phyloP scores from a whole-genome alignment of 2,113 vertebrate species.

The Agapornis roseicollis region DNA sequence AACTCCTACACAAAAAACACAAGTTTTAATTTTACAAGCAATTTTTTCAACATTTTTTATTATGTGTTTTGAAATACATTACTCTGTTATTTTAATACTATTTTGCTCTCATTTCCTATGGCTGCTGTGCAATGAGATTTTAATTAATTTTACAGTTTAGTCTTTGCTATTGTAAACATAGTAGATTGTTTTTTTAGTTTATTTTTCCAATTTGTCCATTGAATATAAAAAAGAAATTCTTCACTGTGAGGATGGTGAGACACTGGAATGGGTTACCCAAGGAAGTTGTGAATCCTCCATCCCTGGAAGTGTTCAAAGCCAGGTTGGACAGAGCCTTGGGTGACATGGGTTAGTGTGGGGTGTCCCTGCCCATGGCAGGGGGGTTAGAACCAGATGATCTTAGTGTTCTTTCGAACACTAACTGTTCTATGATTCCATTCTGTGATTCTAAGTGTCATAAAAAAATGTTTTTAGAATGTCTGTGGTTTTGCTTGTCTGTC shows the following conservation, averaged over 20 bases:
- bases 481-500: not conserved
- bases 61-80: not conserved
- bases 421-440: too few species aligned
- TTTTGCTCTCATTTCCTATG: not conserved
- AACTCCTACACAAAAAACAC: not conserved
- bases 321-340: not conserved
- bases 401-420: not conserved
- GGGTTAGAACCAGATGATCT: not conserved
- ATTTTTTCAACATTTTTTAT: not conserved
- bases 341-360: not conserved
- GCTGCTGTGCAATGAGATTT: not conserved
- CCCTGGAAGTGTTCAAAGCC: not conserved
- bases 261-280: not conserved
- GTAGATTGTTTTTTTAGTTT: not conserved
- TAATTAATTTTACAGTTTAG: not conserved
- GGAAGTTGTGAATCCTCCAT: not conserved
- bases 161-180: not conserved
- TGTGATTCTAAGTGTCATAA: not conserved
- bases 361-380: not conserved
- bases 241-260: not conserved
- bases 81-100: not conserved
- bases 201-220: not conserved
- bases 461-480: not conserved
- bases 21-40: not conserved
- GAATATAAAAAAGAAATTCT: not conserved